Percentiles rank a stretch among this genome's conserved stretches.
phyloP scores from a whole-genome alignment of 35 echinoderm and acorn worm species.

The Eucidaris tribuloides region DNA sequence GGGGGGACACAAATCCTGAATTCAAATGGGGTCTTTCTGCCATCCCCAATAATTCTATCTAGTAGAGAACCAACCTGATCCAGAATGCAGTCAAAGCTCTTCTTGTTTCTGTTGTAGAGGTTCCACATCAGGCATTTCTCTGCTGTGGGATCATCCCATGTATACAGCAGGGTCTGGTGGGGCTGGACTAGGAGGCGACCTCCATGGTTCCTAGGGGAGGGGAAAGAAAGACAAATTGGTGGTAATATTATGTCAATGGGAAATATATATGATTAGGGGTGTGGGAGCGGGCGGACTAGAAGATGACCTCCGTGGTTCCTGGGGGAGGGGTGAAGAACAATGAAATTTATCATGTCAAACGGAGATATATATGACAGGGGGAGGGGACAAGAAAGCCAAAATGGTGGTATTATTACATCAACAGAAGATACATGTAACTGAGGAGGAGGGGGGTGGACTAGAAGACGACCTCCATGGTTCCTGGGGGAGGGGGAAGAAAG shows the following conservation, averaged over 20 bases:
- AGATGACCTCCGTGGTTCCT: no score
- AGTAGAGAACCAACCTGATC: constrained; percentile 67
- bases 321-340: no score
- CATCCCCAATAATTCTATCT: neutral
- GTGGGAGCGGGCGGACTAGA: no score
- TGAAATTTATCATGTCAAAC: no score
- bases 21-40: no score
- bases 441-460: constrained; percentile 68
- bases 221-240: no score
- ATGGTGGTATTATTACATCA: no score
- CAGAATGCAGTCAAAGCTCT: constrained; percentile 72
- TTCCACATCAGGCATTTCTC: constrained; percentile 82
- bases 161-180: constrained; percentile 82
- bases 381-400: no score
- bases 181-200: constrained; percentile 67
- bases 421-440: constrained; percentile 82
- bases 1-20: no score
- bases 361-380: no score
- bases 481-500: constrained; percentile 36
- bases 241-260: no score
- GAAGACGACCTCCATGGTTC: constrained; percentile 70
- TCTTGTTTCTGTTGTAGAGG: constrained; percentile 97
- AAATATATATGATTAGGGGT: no score
- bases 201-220: constrained; percentile 59
- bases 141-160: constrained; percentile 94